Conservation (phyloP, 2,113 vertebrate species). For the Illadopsis cleaveri region DNA sequence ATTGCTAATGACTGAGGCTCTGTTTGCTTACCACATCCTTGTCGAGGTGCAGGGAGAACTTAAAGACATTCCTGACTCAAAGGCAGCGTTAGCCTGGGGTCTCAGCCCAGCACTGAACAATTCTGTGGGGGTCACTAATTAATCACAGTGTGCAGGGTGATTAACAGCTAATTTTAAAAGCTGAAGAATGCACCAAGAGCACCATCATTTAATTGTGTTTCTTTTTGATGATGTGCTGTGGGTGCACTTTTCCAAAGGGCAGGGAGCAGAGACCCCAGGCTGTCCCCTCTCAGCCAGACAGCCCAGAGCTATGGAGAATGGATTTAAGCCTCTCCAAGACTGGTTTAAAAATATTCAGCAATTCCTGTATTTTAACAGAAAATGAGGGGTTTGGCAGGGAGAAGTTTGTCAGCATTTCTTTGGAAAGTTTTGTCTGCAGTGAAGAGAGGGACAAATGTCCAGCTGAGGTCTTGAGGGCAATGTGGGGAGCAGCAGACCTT, state of each 20-base stretch:
- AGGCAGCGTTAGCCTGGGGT: background rate
- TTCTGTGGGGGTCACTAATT: background rate
- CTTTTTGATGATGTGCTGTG: background rate
- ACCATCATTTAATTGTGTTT: background rate
- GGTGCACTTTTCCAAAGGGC: background rate
- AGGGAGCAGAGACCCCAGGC: background rate
- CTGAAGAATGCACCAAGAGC: background rate
- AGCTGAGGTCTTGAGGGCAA: background rate
- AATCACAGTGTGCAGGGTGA: background rate
- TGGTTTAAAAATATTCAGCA: background rate
- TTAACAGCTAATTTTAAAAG: background rate
- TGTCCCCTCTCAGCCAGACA: background rate
- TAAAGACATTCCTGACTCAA: background rate
- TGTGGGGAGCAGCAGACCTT: background rate
- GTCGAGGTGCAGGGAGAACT: background rate
- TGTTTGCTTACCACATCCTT: background rate
- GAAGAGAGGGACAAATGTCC: background rate
- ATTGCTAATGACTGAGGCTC: conserved; percentile 18
- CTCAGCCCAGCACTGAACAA: background rate
- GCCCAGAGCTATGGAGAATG: background rate
- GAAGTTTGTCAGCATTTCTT: background rate
- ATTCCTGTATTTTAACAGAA: background rate
- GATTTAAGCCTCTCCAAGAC: background rate
- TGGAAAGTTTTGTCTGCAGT: background rate
- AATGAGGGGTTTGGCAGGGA: background rate